Evolutionary conservation across 2,113 vertebrate species (phyloP).

Genomic region (Paracanthobrama guichenoti): DNA sequence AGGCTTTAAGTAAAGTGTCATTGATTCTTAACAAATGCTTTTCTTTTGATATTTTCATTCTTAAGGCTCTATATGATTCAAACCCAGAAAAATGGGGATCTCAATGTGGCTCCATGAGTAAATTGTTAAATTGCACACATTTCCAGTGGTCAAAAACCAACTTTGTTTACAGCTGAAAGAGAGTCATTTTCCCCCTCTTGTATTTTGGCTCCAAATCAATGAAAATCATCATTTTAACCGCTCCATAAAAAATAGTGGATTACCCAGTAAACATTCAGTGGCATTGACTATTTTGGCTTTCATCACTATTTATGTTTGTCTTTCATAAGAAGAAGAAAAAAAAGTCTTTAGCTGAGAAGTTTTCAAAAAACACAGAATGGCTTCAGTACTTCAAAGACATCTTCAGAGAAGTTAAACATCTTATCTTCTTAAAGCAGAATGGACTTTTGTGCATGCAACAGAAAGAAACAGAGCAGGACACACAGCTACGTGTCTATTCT

Average conservation of each 20-base stretch:
- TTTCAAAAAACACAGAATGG: background rate
- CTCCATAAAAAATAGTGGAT: background rate
- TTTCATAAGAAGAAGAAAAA: background rate
- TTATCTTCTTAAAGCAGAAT: background rate
- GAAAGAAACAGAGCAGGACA: slow-evolving; percentile 16
- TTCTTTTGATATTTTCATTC: too few relatives aligned
- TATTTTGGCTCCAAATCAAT: background rate
- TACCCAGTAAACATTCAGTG: background rate
- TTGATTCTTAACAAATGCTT: too few relatives aligned
- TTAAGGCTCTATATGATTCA: too few relatives aligned
- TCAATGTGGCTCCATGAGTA: too few relatives aligned
- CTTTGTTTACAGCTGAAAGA: background rate
- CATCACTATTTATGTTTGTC: background rate
- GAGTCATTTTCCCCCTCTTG: background rate
- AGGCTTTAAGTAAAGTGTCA: too few relatives aligned
- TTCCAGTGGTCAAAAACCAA: too few relatives aligned
- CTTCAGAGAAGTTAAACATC: background rate
- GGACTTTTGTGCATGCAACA: background rate
- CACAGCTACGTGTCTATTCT: background rate
- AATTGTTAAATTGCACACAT: too few relatives aligned
- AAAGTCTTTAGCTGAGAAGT: too few relatives aligned
- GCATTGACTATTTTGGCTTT: background rate
- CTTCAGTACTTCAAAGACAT: background rate
- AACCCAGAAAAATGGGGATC: too few relatives aligned
- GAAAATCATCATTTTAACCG: background rate